Conservation (phyloP, 1,140 invertebrate species). For the Cyclargus thomasi region DNA sequence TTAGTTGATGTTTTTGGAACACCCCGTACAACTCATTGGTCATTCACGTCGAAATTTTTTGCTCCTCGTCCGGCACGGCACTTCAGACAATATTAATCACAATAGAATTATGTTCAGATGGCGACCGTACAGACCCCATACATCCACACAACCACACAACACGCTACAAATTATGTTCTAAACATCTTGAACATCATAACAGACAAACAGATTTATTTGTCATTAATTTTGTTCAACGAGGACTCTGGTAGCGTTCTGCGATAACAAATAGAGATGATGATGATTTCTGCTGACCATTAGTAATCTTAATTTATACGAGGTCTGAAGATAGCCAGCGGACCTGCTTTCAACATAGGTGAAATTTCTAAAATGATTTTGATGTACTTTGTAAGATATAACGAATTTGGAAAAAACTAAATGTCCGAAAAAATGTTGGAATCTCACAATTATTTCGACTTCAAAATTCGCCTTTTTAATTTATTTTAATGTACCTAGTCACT, state of each 20-base stretch:
- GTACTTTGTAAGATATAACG: too few species aligned
- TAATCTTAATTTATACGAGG: too few species aligned
- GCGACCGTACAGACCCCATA: slow-evolving; percentile 14
- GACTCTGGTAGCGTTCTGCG: background rate
- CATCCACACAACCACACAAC: slow-evolving; percentile 28
- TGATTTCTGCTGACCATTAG: too few species aligned
- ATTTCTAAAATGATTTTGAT: too few species aligned
- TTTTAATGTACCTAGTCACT: too few species aligned
- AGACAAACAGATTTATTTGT: background rate
- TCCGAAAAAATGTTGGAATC: too few species aligned
- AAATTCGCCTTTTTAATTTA: too few species aligned
- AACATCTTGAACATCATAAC: slow-evolving; percentile 12
- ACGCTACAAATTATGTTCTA: slow-evolving; percentile 1
- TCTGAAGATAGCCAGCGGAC: too few species aligned
- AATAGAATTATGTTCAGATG: slow-evolving; percentile 36
- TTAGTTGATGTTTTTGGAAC: slow-evolving; percentile 19
- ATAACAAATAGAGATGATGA: background rate
- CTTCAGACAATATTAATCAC: slow-evolving; percentile 33
- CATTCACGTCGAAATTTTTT: slow-evolving; percentile 50
- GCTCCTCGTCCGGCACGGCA: slow-evolving; percentile 38
- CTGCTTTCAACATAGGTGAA: too few species aligned
- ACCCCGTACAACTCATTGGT: slow-evolving; percentile 34
- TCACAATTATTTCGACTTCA: too few species aligned
- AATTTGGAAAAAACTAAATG: too few species aligned
- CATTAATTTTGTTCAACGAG: slow-evolving; percentile 5